These are phyloP conservation scores for Napeogenes sylphis DNA, from an alignment of 2,888 invertebrate species.

Conservation along the genomic window DNA sequence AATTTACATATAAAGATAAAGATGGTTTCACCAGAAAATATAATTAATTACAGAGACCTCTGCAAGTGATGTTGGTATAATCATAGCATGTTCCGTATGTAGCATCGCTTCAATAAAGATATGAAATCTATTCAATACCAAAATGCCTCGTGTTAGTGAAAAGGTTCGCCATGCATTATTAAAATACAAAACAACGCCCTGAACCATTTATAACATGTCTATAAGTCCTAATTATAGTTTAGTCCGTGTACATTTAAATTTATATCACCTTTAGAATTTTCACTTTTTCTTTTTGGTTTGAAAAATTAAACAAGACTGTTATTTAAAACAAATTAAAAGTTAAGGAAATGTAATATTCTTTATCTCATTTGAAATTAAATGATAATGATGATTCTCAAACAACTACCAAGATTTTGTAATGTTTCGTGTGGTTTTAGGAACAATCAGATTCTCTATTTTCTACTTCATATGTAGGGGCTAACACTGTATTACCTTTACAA, in stretches of 20 bases:
- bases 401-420: too few relatives aligned
- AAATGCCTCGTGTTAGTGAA: conserved; percentile 16
- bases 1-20: not conserved
- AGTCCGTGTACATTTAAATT: not conserved
- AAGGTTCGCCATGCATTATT: conserved; percentile 12
- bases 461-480: too few relatives aligned
- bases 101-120: conserved; percentile 15
- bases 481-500: not conserved
- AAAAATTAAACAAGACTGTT: too few relatives aligned
- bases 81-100: conserved; percentile 11
- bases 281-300: too few relatives aligned
- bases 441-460: too few relatives aligned
- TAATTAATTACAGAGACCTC: conserved; percentile 13
- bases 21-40: conserved; percentile 9
- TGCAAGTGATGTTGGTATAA: conserved; percentile 16
- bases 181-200: conserved; percentile 12
- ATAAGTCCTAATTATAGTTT: not conserved
- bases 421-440: too few relatives aligned
- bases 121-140: conserved; percentile 18
- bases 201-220: conserved; percentile 12
- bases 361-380: too few relatives aligned
- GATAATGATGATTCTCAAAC: too few relatives aligned
- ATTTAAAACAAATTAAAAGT: too few relatives aligned
- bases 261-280: too few relatives aligned
- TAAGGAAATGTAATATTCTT: too few relatives aligned